Evolutionary conservation across 1,140 invertebrate genomes (phyloP), one percentile per base, ranked within the genome.

Genomic region (Drosophila trapezifrons): DNA sequence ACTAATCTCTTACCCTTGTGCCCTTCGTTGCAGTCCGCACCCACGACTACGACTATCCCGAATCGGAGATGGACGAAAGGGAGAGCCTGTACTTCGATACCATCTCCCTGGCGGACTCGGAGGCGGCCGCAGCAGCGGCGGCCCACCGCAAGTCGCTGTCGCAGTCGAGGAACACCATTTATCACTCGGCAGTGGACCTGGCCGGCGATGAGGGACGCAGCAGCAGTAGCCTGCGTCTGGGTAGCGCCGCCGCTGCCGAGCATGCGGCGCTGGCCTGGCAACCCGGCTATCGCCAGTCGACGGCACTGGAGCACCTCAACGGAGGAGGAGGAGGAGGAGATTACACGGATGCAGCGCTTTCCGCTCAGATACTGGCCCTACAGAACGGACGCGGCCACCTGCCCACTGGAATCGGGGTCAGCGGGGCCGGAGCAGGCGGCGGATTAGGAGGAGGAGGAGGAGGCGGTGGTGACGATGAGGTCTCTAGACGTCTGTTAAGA

Each of bases 401-500:
- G 52, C 83, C 84, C 56, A 87, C 79, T 12, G 81, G 71, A 13
- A 81, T 84, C 37, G 84, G 84, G 13, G 18, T 54, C 18, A 22
- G 51, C 18, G 65, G 67, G 25, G 47, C 67, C 51, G 52, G 37
- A 27, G 63, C 18, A 20, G 47, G 40, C 18, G 43, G 45, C 27
- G 47, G 15, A 15, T 12, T 4, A 32, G 62, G 51, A 22, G 71
- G 35, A 15, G 58, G 40, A 20, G 62, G 47, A 25, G 20, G 20
- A 18, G 54, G 67, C 51, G 47, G 57, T 49, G 67, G 71, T 75
- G 83, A 81, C 73, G 91, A 92, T 90, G 91, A 92, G 90, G 91
- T 92, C 84, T 92, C 91, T 92, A 91, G 84, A 78, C 87, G 90
- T 73, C 91, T 92, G 51, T 80, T 92, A 86, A 86, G 82, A 80